Percentiles rank a stretch among this genome's conserved stretches.
phyloP scores from a whole-genome alignment of 2,113 vertebrate genomes.

The Ursus arctos region DNA sequence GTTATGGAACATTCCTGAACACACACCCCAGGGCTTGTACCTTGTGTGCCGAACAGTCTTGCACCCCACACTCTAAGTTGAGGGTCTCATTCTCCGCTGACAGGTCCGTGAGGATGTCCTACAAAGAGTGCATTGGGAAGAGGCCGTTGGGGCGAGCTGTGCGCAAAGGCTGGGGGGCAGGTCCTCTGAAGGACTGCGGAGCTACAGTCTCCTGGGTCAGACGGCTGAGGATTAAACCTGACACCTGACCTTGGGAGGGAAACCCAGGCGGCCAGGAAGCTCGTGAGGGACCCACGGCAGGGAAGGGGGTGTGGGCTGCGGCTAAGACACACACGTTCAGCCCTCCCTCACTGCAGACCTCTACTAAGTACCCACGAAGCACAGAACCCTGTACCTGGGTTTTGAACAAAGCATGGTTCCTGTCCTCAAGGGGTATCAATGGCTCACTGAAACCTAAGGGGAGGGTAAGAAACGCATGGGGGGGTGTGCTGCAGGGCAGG shows the following conservation, averaged over 20 bases:
- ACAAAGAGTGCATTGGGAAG: neutral
- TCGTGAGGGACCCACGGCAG: accelerated
- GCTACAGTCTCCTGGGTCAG: neutral
- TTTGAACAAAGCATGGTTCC: neutral
- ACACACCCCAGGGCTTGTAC: conserved; percentile 79
- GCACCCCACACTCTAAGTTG: conserved; percentile 91
- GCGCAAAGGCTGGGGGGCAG: accelerated
- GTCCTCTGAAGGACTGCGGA: neutral
- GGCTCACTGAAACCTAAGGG: neutral
- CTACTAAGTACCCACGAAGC: neutral
- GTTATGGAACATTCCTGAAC: neutral
- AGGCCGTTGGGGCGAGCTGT: accelerated
- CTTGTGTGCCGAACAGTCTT: conserved; percentile 96
- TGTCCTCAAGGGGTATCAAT: neutral
- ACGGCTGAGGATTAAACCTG: neutral
- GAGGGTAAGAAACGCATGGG: neutral
- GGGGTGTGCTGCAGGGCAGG: no score
- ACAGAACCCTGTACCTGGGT: neutral
- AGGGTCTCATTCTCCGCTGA: conserved; percentile 96
- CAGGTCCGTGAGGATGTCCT: conserved; percentile 97
- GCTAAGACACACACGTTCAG: neutral
- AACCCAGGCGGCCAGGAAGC: neutral
- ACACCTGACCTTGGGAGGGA: neutral
- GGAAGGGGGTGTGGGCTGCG: no score
- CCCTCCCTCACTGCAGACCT: neutral